phyloP scores from a whole-genome alignment of 2,888 invertebrate genomes.

The Callinectes sapidus region DNA sequence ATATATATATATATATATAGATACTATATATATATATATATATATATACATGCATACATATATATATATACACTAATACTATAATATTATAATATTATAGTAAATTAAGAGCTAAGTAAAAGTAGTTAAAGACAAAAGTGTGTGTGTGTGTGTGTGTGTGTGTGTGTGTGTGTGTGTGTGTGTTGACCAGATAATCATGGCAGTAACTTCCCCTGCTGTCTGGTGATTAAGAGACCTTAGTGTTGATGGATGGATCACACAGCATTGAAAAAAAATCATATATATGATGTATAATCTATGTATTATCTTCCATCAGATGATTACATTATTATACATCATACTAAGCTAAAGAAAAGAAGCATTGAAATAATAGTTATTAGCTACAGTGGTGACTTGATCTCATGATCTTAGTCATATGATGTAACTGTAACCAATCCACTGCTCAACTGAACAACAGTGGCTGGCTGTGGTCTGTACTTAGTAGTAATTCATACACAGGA shows the following conservation, averaged over 20 bases:
- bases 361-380: conserved; percentile 23
- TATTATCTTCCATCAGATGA: neutral
- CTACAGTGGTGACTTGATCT: conserved; percentile 11
- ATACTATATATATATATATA: too few species aligned
- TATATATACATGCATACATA: too few species aligned
- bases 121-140: neutral
- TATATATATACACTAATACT: neutral
- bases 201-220: neutral
- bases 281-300: neutral
- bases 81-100: neutral
- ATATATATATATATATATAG: too few species aligned
- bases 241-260: neutral
- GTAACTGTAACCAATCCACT: conserved; percentile 21
- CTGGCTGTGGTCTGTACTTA: conserved; percentile 37
- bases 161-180: neutral
- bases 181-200: neutral
- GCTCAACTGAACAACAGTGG: conserved; percentile 23
- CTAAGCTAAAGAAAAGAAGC: conserved; percentile 5
- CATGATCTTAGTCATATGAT: neutral
- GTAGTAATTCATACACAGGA: neutral
- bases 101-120: neutral
- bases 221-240: neutral
- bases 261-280: neutral
- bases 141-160: neutral
- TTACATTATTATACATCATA: neutral